These are phyloP conservation scores for Paraplagusia blochii DNA, from an alignment of 2,113 vertebrate genomes.

Conservation along the genomic window DNA sequence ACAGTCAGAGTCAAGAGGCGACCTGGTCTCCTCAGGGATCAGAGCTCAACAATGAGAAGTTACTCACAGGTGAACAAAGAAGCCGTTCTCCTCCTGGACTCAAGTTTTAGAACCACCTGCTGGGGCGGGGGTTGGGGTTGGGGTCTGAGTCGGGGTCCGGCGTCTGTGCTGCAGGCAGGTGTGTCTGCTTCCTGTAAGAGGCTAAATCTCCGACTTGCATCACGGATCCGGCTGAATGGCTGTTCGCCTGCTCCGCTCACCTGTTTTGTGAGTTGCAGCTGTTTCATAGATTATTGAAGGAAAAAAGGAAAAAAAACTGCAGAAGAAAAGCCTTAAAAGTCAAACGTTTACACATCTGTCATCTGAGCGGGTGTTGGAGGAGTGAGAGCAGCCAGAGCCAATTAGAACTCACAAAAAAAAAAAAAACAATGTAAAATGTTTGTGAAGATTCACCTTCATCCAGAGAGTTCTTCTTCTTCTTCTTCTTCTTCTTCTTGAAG, in stretches of 20 bases:
- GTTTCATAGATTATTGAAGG: slow-evolving; percentile 30
- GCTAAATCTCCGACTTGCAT: slow-evolving; percentile 40
- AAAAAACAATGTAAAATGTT: too few species aligned
- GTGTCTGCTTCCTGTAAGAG: slow-evolving; percentile 29
- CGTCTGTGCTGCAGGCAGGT: slow-evolving; percentile 52
- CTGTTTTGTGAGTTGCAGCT: slow-evolving; percentile 48
- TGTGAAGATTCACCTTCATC: too few species aligned
- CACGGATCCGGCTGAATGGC: slow-evolving; percentile 32
- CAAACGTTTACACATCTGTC: slow-evolving; percentile 42
- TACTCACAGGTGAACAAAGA: slow-evolving; percentile 28
- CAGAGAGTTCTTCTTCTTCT: too few species aligned
- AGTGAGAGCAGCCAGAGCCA: too few species aligned
- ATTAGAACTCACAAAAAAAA: too few species aligned
- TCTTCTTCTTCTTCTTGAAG: too few species aligned
- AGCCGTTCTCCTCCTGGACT: background rate
- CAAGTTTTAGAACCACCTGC: slow-evolving; percentile 46
- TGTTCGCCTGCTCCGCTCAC: slow-evolving; percentile 19
- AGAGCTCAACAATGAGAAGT: slow-evolving; percentile 4
- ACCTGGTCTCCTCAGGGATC: slow-evolving; percentile 7
- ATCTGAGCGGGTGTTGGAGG: background rate
- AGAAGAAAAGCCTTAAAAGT: slow-evolving; percentile 33
- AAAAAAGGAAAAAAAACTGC: slow-evolving; percentile 15
- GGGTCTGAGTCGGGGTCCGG: slow-evolving; percentile 17
- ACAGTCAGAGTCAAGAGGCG: slow-evolving; percentile 12
- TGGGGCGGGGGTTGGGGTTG: slow-evolving; percentile 5